phyloP scores from a whole-genome alignment of 1,140 invertebrate genomes.

The Dendrolimus punctatus region DNA sequence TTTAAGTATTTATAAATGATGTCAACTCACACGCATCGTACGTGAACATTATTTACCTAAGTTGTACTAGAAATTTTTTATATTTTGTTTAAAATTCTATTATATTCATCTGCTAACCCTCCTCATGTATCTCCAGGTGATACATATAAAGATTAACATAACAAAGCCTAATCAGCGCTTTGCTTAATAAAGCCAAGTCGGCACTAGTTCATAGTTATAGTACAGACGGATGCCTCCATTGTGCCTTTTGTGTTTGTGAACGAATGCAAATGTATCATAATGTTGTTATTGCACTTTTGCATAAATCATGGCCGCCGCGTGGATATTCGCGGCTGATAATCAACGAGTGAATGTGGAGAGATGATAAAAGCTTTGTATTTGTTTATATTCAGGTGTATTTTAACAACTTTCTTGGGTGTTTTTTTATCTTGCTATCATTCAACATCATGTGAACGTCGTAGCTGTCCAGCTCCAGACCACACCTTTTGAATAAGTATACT shows the following conservation, averaged over 20 bases:
- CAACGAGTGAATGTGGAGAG: conserved; percentile 19
- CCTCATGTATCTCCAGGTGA: no score
- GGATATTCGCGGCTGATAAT: conserved; percentile 25
- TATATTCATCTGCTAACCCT: no score
- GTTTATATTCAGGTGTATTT: conserved; percentile 1
- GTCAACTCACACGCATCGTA: no score
- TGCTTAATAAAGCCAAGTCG: conserved; percentile 14
- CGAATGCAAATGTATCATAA: conserved; percentile 34
- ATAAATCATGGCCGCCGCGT: conserved; percentile 27
- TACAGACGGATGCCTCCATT: conserved; percentile 17
- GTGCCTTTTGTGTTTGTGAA: conserved; percentile 17
- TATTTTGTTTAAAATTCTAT: no score
- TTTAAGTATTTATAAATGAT: no score
- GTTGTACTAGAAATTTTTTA: no score
- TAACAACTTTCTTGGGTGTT: neutral
- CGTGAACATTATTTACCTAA: no score
- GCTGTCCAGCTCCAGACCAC: no score
- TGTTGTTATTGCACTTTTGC: conserved; percentile 20
- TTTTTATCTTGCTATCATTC: neutral
- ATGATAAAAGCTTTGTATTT: conserved; percentile 20
- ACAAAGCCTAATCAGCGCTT: conserved; percentile 9
- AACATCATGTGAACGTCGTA: neutral
- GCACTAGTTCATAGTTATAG: conserved; percentile 18
- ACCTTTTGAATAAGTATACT: no score
- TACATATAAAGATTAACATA: no score